A percentile compares a stretch with the other conserved stretches of the same genome.
phyloP scores from a whole-genome alignment of 2,797 vertebrate species.

The Syngnathus acus region DNA sequence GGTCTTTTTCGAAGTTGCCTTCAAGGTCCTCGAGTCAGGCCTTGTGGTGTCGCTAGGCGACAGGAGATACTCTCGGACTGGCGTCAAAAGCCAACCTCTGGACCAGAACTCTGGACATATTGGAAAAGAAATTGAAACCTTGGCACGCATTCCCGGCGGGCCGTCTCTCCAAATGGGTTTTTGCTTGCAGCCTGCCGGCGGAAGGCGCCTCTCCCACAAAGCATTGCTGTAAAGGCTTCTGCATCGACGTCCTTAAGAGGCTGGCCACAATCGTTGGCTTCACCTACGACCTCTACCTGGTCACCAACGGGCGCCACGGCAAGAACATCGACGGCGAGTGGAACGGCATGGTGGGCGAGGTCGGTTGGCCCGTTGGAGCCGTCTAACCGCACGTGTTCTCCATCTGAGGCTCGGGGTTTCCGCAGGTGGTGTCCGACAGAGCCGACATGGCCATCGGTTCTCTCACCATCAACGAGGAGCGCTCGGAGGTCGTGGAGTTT shows the following conservation, averaged over 20 bases:
- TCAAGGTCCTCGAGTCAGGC: not conserved
- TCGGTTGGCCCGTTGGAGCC: constrained; percentile 35
- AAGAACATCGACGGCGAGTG: constrained; percentile 92
- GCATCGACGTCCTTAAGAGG: constrained; percentile 91
- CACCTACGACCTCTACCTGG: constrained; percentile 93
- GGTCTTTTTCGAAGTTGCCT: not conserved
- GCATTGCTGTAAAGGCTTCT: constrained; percentile 94
- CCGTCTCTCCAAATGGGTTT: no score
- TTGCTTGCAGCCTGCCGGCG: constrained; percentile 50
- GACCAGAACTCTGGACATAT: no score
- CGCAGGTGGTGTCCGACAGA: constrained; percentile 82
- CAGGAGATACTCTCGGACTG: not conserved
- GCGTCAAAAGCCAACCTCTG: no score
- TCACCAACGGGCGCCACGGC: constrained; percentile 89
- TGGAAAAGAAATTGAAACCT: no score
- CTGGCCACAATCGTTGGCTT: constrained; percentile 87
- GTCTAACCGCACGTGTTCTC: not conserved
- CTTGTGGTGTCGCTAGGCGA: not conserved
- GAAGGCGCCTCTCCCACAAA: constrained; percentile 73
- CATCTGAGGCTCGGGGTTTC: constrained; percentile 12
- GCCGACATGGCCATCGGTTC: constrained; percentile 93
- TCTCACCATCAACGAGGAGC: constrained; percentile 87
- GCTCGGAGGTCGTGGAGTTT: constrained; percentile 88
- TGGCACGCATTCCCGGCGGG: no score
- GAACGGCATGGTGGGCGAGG: constrained; percentile 97